phyloP scores from a whole-genome alignment of 2,797 vertebrate species.

The Merluccius polli region DNA sequence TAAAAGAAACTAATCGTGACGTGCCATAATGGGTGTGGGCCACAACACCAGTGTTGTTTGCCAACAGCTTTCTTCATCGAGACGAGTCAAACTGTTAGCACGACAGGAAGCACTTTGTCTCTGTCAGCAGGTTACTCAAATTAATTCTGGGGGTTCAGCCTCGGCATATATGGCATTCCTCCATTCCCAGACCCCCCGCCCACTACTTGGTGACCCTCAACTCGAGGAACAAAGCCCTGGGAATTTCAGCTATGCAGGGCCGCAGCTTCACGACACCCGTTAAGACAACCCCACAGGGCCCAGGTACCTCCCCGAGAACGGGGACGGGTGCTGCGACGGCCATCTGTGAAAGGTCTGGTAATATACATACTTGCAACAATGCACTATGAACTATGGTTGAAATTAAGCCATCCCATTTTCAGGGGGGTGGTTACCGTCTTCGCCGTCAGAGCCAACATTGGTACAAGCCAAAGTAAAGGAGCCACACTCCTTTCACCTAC shows the following conservation, averaged over 20 bases:
- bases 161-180: slow-evolving; percentile 40
- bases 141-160: slow-evolving; percentile 41
- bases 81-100: slow-evolving; percentile 15
- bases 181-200: slow-evolving; percentile 46
- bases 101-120: slow-evolving; percentile 48
- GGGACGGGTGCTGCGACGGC: not conserved
- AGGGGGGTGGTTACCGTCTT: not conserved
- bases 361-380: not conserved
- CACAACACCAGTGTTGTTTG: slow-evolving; percentile 28
- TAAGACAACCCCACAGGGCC: slow-evolving; percentile 36
- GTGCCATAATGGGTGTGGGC: not conserved
- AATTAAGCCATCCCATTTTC: slow-evolving; percentile 13
- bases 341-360: not conserved
- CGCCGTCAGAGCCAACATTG: slow-evolving; percentile 12
- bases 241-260: slow-evolving; percentile 62
- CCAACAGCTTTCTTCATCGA: slow-evolving; percentile 21
- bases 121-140: slow-evolving; percentile 45
- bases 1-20: not conserved
- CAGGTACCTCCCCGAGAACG: not conserved
- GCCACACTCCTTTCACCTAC: slow-evolving; percentile 28
- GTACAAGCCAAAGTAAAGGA: slow-evolving; percentile 28
- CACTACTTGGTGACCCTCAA: slow-evolving; percentile 32
- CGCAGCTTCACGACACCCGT: slow-evolving; percentile 59
- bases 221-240: slow-evolving; percentile 56
- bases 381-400: not conserved